Evolutionary conservation across 2,113 vertebrate species (phyloP).

Genomic region (Ivindomyrus marchei): DNA sequence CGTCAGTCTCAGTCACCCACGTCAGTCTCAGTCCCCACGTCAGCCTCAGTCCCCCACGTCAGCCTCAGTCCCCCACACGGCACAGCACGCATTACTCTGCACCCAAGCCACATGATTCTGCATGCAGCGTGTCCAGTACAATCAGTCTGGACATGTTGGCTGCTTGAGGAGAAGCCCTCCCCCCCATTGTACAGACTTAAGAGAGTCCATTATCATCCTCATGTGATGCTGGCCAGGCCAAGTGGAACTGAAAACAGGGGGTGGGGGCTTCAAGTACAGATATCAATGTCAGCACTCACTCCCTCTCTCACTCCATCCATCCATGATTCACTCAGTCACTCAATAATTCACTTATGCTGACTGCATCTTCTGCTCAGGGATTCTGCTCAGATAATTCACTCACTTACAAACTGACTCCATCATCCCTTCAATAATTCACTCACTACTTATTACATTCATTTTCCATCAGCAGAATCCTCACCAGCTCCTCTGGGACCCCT

Average conservation of each 20-base stretch:
- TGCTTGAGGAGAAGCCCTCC: neutral
- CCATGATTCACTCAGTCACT: neutral
- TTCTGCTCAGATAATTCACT: neutral
- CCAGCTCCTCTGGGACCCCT: neutral
- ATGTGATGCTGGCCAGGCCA: neutral
- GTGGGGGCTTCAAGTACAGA: neutral
- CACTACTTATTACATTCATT: neutral
- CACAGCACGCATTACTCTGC: neutral
- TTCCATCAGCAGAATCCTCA: neutral
- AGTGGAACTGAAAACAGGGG: neutral
- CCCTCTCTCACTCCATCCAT: neutral
- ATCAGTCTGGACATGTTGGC: neutral
- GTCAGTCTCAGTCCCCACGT: too few relatives aligned
- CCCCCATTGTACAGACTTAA: neutral
- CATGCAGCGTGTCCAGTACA: neutral
- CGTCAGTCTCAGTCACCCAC: too few relatives aligned
- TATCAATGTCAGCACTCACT: neutral
- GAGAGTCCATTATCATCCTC: neutral
- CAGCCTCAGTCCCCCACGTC: neutral
- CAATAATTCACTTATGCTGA: conserved; percentile 4
- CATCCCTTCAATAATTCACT: neutral
- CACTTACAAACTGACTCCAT: neutral
- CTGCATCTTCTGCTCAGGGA: neutral
- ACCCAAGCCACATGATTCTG: neutral
- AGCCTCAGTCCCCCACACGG: neutral